These are phyloP conservation scores for Bungarus multicinctus DNA, from an alignment of 2,113 vertebrate species.

Conservation along the genomic window DNA sequence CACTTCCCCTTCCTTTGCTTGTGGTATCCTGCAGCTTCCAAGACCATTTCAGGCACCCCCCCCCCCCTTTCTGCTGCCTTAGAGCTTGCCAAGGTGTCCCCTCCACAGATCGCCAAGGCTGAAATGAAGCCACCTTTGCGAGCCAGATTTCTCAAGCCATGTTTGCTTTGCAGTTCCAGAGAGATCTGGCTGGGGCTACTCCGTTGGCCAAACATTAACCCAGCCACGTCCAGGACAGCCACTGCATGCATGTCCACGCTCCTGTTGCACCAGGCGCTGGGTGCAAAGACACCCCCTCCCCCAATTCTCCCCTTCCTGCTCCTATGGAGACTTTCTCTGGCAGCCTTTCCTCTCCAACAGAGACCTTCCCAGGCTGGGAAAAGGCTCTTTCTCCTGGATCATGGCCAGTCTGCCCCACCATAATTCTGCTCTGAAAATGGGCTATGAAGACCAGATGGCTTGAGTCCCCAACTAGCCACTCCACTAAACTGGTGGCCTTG, in stretches of 20 bases:
- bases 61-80: background rate
- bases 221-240: background rate
- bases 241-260: rapidly evolving
- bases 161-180: background rate
- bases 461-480: background rate
- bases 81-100: background rate
- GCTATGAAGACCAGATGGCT: background rate
- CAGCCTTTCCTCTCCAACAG: background rate
- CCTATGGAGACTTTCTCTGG: background rate
- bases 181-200: background rate
- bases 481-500: background rate
- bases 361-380: background rate
- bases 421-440: background rate
- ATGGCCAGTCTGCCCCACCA: background rate
- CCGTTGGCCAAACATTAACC: background rate
- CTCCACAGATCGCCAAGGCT: background rate
- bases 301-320: background rate
- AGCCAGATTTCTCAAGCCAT: background rate
- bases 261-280: background rate
- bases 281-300: background rate
- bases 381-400: background rate
- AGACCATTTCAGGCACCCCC: rapidly evolving
- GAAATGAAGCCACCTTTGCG: background rate
- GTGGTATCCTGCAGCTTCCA: background rate
- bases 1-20: background rate